Conservation (phyloP, 2,113 vertebrate species). For the Motacilla alba region DNA sequence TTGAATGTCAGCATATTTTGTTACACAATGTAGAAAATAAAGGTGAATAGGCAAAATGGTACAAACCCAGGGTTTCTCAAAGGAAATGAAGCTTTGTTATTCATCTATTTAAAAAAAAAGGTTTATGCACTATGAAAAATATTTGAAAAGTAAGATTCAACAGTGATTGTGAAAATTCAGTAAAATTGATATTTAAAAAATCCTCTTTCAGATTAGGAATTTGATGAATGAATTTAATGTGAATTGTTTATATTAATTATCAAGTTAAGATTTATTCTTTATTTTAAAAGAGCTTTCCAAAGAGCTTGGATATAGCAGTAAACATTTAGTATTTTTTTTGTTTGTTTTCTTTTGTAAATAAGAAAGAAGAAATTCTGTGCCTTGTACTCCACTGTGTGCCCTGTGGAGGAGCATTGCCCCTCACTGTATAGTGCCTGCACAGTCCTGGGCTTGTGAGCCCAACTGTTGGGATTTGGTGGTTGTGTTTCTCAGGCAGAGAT, state of each 20-base stretch:
- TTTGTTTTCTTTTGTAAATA: background rate
- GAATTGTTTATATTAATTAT: background rate
- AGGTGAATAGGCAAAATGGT: background rate
- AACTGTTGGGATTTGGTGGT: background rate
- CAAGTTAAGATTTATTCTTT: background rate
- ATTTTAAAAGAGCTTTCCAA: background rate
- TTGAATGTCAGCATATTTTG: background rate
- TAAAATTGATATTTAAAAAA: background rate
- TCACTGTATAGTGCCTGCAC: background rate
- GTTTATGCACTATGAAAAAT: background rate
- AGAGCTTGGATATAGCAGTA: background rate
- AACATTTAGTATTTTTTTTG: background rate
- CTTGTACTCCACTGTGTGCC: background rate
- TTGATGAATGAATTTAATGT: background rate
- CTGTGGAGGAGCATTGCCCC: background rate
- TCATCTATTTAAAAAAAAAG: background rate
- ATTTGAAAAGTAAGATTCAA: background rate
- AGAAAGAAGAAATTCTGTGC: background rate
- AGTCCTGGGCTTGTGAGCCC: background rate
- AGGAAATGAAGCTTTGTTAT: background rate
- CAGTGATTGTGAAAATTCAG: background rate
- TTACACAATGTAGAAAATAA: background rate
- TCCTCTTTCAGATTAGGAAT: background rate
- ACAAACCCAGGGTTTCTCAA: background rate
- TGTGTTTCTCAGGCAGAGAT: background rate